A percentile compares a stretch with the other conserved stretches of the same genome.
phyloP scores from a whole-genome alignment of 2,113 vertebrate species.

The Acanthisitta chloris region DNA sequence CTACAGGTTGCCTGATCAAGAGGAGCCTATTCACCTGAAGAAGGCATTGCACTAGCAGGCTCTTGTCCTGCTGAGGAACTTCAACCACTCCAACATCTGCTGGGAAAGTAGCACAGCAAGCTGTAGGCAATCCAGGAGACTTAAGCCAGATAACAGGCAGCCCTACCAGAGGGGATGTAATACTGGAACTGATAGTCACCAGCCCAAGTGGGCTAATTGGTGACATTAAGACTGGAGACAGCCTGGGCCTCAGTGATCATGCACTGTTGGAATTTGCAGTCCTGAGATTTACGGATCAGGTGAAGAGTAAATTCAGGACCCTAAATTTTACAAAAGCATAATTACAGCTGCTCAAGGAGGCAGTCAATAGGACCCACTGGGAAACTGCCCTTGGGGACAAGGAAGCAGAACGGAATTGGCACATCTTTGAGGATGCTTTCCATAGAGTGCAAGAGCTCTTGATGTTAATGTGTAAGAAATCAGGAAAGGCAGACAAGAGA shows the following conservation, averaged over 20 bases:
- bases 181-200: background rate
- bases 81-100: background rate
- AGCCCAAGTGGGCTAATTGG: background rate
- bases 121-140: background rate
- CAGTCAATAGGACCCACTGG: background rate
- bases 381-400: background rate
- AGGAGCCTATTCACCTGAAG: background rate
- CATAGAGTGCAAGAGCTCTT: background rate
- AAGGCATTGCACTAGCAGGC: background rate
- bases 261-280: background rate
- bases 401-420: too few relatives aligned
- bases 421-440: background rate
- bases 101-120: background rate
- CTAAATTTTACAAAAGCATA: background rate
- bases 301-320: background rate
- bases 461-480: background rate
- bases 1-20: background rate
- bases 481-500: accelerated
- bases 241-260: background rate
- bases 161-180: background rate
- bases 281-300: background rate
- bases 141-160: background rate
- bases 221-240: too few relatives aligned
- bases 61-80: background rate
- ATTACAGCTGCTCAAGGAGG: background rate